These are phyloP conservation scores for Melieria crassipennis DNA, from an alignment of 2,888 invertebrate genomes.

Conservation along the genomic window DNA sequence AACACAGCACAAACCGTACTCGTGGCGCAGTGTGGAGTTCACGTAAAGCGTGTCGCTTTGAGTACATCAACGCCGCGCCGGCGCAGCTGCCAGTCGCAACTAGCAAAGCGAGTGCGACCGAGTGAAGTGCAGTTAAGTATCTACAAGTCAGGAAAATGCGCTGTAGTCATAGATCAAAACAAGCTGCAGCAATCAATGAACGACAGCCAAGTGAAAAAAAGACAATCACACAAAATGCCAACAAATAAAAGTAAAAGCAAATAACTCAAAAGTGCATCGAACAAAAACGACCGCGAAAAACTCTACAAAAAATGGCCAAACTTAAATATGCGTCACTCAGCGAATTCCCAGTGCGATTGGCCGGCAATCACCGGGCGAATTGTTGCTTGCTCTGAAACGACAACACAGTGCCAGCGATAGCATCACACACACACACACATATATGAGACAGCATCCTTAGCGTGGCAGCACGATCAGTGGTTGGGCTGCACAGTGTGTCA, in stretches of 20 bases:
- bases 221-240: not conserved
- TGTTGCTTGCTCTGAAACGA: not conserved
- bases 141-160: conserved; percentile 31
- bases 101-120: not conserved
- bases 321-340: conserved; percentile 22
- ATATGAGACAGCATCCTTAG: too few relatives aligned
- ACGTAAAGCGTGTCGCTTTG: not conserved
- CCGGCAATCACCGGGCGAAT: conserved; percentile 25
- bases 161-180: conserved; percentile 28
- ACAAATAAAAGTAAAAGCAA: not conserved
- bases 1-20: conserved; percentile 3
- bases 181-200: conserved; percentile 22
- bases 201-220: conserved; percentile 3
- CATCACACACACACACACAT: not conserved
- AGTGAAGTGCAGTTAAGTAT: conserved; percentile 30
- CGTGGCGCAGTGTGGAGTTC: not conserved
- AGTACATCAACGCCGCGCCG: not conserved
- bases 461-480: too few relatives aligned
- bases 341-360: conserved; percentile 29
- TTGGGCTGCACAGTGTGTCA: too few relatives aligned
- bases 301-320: too few relatives aligned
- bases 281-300: conserved; percentile 15
- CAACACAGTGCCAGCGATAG: conserved; percentile 14
- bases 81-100: not conserved
- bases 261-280: not conserved